Percentiles rank a stretch among this genome's conserved stretches.
Conservation (phyloP, 2,888 invertebrate genomes). For the Tenthredo notha region DNA sequence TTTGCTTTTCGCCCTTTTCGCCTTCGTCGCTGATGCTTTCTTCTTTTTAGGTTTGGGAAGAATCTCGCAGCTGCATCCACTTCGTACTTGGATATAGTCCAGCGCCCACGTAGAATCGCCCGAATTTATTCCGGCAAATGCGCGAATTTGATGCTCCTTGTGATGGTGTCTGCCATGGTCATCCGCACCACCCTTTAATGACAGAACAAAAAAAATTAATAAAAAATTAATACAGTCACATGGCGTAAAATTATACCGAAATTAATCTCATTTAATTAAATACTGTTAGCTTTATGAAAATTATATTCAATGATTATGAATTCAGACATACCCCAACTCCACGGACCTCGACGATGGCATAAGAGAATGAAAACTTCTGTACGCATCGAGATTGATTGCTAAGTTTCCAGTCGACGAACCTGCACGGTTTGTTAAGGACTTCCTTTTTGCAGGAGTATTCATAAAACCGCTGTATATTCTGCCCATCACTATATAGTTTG, state of each 20-base stretch:
- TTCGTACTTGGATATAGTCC: conserved; percentile 90
- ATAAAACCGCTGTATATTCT: conserved; percentile 86
- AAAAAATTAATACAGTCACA: neutral
- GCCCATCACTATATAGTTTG: conserved; percentile 87
- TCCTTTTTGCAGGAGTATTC: conserved; percentile 88
- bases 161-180: conserved; percentile 77
- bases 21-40: conserved; percentile 66
- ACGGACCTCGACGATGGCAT: conserved; percentile 88
- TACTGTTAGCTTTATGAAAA: neutral
- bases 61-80: conserved; percentile 92
- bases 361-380: conserved; percentile 91
- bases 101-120: conserved; percentile 83
- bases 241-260: neutral
- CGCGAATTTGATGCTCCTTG: conserved; percentile 76
- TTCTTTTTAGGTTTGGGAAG: conserved; percentile 81
- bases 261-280: neutral
- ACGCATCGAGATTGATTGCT: conserved; percentile 88
- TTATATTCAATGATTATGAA: neutral
- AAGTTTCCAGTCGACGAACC: conserved; percentile 86
- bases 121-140: conserved; percentile 79
- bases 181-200: conserved; percentile 75
- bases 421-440: conserved; percentile 87
- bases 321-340: conserved; percentile 73
- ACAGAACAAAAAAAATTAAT: neutral
- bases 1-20: conserved; percentile 70